A percentile compares a stretch with the other conserved stretches of the same genome.
These are phyloP conservation scores for Luehdorfia chinensis DNA, from an alignment of 1,140 invertebrate species.

Conservation along the genomic window DNA sequence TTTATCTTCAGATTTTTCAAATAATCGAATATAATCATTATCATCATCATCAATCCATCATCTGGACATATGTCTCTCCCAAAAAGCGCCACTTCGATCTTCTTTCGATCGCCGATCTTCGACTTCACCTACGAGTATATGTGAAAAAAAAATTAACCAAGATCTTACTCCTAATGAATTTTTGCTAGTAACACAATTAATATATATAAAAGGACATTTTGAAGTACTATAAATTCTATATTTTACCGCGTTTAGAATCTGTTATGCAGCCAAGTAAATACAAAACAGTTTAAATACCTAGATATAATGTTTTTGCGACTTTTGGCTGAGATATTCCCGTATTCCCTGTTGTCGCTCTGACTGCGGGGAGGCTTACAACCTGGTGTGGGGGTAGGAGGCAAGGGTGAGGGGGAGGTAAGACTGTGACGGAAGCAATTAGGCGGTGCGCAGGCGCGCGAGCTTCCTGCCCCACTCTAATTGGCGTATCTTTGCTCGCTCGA, in stretches of 20 bases:
- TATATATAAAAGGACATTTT: too few relatives aligned
- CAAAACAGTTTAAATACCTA: slow-evolving; percentile 11
- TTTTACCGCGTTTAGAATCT: not conserved
- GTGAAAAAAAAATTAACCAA: too few relatives aligned
- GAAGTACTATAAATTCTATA: too few relatives aligned
- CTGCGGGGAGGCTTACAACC: not conserved
- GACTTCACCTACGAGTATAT: too few relatives aligned
- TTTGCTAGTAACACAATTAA: too few relatives aligned
- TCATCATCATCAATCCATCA: too few relatives aligned
- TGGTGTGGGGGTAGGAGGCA: slow-evolving; percentile 1
- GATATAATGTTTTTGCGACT: not conserved
- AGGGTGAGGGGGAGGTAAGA: slow-evolving; percentile 17
- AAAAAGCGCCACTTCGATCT: too few relatives aligned
- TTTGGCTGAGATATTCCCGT: not conserved
- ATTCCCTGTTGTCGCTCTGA: not conserved
- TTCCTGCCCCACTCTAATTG: slow-evolving; percentile 38
- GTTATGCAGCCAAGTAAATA: slow-evolving; percentile 3
- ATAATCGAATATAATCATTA: too few relatives aligned
- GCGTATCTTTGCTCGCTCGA: slow-evolving; percentile 38
- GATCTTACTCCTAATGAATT: too few relatives aligned
- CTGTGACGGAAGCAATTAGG: slow-evolving; percentile 44
- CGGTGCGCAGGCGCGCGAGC: slow-evolving; percentile 42
- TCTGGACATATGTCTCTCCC: too few relatives aligned
- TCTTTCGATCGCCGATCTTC: too few relatives aligned
- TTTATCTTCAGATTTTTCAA: too few relatives aligned